Percentiles rank a stretch among this genome's conserved stretches.
Conservation (phyloP, 2,113 vertebrate species). For the Petrocephalus microphthalmus region DNA sequence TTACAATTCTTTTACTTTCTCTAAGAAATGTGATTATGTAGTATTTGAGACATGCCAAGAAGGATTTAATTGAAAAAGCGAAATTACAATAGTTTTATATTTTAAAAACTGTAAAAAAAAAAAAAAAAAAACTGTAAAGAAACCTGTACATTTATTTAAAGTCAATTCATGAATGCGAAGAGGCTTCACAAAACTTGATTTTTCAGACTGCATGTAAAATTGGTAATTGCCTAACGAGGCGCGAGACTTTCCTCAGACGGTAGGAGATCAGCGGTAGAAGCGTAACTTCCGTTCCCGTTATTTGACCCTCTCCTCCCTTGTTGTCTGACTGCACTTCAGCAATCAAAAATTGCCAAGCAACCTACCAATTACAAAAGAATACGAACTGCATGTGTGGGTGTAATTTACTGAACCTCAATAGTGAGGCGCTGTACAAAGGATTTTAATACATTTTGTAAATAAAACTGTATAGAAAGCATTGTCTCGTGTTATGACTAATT, state of each 20-base stretch:
- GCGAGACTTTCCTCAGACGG: slow-evolving; percentile 74
- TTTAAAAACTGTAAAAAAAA: slow-evolving; percentile 47
- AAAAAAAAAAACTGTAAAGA: slow-evolving; percentile 57
- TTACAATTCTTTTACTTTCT: slow-evolving; percentile 61
- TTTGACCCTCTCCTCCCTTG: slow-evolving; percentile 38
- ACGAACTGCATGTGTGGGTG: slow-evolving; percentile 91
- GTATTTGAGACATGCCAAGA: slow-evolving; percentile 56
- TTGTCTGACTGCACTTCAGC: slow-evolving; percentile 73
- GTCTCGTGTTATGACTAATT: slow-evolving; percentile 9
- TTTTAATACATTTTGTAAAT: slow-evolving; percentile 99
- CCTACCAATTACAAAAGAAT: slow-evolving; percentile 81
- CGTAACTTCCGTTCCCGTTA: slow-evolving; percentile 54
- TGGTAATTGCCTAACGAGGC: slow-evolving; percentile 79
- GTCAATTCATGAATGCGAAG: slow-evolving; percentile 73
- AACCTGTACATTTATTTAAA: slow-evolving; percentile 79
- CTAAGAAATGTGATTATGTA: slow-evolving; percentile 80
- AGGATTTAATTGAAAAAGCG: slow-evolving; percentile 58
- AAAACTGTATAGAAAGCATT: slow-evolving; percentile 87
- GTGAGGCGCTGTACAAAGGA: slow-evolving; percentile 92
- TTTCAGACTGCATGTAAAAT: slow-evolving; percentile 85
- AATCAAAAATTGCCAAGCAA: slow-evolving; percentile 75
- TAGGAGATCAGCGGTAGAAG: slow-evolving; percentile 69
- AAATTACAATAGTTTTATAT: slow-evolving; percentile 64
- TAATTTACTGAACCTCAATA: slow-evolving; percentile 82
- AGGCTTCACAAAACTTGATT: slow-evolving; percentile 62